Conservation (phyloP, 2,113 vertebrate species). For the Zosterops hypoxanthus region DNA sequence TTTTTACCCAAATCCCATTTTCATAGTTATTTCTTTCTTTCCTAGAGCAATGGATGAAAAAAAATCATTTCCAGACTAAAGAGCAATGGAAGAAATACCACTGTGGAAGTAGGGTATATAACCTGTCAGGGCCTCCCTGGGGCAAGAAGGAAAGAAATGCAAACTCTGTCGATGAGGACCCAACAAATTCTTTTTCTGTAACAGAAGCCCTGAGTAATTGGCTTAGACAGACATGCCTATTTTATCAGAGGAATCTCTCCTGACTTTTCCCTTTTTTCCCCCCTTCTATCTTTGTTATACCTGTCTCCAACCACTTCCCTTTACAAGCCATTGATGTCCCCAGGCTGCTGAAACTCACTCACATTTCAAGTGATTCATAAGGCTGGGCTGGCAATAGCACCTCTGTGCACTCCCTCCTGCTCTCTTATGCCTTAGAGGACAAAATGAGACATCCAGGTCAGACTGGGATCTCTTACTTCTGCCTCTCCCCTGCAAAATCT, state of each 20-base stretch:
- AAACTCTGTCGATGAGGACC: background rate
- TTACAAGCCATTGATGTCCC: fast-evolving
- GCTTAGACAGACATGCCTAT: background rate
- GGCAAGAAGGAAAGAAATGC: background rate
- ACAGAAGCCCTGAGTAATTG: background rate
- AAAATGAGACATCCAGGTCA: background rate
- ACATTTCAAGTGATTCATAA: background rate
- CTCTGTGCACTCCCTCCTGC: background rate
- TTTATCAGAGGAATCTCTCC: background rate
- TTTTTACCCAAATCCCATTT: background rate
- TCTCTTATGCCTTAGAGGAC: background rate
- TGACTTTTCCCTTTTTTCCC: background rate
- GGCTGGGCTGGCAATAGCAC: background rate
- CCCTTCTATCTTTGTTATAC: background rate
- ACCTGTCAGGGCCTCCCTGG: background rate
- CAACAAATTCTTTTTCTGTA: background rate
- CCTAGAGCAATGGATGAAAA: background rate
- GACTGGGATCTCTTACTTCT: background rate
- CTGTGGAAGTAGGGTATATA: background rate
- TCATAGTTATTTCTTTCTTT: background rate
- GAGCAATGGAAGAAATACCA: background rate
- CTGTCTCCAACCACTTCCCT: background rate
- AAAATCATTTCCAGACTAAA: background rate
- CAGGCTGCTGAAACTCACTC: background rate
- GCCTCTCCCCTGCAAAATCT: background rate